Conservation (phyloP, 2,113 vertebrate species). For the Cnemophilus loriae region DNA sequence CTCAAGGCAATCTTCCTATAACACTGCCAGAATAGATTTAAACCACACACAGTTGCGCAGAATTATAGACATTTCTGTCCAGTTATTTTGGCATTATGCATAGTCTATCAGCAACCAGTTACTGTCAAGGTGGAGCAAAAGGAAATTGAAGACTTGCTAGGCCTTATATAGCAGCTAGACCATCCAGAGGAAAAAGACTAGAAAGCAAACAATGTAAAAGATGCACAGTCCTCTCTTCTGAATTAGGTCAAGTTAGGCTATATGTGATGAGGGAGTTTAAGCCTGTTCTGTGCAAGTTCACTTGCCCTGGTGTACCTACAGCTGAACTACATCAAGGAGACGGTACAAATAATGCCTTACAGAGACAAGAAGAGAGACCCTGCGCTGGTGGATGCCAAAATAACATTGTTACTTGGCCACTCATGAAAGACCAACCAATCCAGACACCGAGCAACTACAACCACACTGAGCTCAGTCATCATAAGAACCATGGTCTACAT, state of each 20-base stretch:
- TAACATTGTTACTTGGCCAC: neutral
- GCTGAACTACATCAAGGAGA: neutral
- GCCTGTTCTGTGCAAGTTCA: neutral
- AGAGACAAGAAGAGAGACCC: neutral
- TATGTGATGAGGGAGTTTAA: neutral
- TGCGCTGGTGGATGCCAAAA: neutral
- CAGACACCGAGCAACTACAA: neutral
- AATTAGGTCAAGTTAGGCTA: neutral
- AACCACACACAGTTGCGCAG: neutral
- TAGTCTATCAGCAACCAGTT: neutral
- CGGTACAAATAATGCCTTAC: neutral
- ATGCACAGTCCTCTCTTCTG: neutral
- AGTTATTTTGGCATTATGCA: neutral
- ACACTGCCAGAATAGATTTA: neutral
- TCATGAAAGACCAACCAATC: neutral
- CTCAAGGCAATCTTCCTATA: neutral
- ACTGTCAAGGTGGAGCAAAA: neutral
- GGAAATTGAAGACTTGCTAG: neutral
- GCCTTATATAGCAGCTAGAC: neutral
- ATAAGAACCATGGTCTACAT: neutral
- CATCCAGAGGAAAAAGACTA: neutral
- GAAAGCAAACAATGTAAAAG: neutral
- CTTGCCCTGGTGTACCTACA: neutral
- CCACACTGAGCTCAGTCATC: neutral
- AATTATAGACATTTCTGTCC: neutral